phyloP scores from a whole-genome alignment of 2,888 invertebrate species.

The Marronus borbonicus region DNA sequence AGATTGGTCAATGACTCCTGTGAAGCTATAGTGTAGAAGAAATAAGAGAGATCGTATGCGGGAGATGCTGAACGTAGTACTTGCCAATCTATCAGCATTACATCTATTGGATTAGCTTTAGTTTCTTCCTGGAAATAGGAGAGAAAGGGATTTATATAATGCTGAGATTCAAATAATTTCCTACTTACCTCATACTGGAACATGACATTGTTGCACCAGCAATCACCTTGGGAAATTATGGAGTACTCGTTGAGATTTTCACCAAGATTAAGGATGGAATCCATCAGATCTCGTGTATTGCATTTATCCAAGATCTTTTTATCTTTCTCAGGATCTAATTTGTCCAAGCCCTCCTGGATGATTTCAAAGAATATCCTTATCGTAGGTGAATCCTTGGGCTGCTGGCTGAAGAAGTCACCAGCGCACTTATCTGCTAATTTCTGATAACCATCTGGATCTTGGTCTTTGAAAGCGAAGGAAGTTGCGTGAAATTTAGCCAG shows the following conservation, averaged over 20 bases:
- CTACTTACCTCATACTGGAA: conserved; percentile 50
- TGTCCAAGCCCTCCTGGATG: background rate
- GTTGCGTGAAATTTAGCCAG: conserved; percentile 64
- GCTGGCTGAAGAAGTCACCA: background rate
- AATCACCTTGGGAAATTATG: conserved; percentile 52
- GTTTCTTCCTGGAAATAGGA: background rate
- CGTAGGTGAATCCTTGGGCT: background rate
- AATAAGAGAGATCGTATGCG: conserved; percentile 62
- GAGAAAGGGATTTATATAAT: background rate
- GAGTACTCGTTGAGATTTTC: background rate
- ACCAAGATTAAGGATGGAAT: background rate
- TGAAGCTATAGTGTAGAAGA: conserved; percentile 60
- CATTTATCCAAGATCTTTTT: background rate
- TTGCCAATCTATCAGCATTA: conserved; percentile 51
- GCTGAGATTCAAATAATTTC: background rate
- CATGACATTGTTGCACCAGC: conserved; percentile 54
- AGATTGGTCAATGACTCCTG: conserved; percentile 58
- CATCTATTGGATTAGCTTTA: background rate
- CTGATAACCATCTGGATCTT: conserved; percentile 54
- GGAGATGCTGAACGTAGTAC: conserved; percentile 54
- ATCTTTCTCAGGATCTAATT: conserved; percentile 19
- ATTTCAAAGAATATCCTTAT: conserved; percentile 3
- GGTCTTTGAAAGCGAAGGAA: conserved; percentile 60
- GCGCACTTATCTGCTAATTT: background rate
- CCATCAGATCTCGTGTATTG: background rate